Evolutionary conservation across 2,797 vertebrate species (phyloP).

Genomic region (Anguilla megastoma): DNA sequence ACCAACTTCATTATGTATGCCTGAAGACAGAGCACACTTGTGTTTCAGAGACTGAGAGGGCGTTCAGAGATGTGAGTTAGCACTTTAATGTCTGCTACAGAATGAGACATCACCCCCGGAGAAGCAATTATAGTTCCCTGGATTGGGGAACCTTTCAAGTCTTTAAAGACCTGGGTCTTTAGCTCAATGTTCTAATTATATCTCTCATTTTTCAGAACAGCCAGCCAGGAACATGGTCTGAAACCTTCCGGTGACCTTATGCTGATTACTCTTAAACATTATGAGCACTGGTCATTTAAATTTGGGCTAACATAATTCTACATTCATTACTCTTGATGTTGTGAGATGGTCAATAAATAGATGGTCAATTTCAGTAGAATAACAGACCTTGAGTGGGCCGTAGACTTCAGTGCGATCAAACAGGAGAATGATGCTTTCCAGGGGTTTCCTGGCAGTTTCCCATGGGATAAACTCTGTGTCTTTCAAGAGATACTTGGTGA

Average conservation of each 20-base stretch:
- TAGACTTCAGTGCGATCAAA: slow-evolving; percentile 76
- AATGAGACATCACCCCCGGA: neutral
- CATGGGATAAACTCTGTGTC: slow-evolving; percentile 69
- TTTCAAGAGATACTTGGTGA: slow-evolving; percentile 66
- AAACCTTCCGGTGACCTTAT: neutral
- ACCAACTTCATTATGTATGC: slow-evolving; percentile 77
- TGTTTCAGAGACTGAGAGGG: neutral
- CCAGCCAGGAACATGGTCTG: neutral
- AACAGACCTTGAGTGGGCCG: slow-evolving; percentile 70
- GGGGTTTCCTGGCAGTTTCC: slow-evolving; percentile 60
- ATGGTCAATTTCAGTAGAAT: neutral
- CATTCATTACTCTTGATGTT: neutral
- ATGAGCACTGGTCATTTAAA: neutral
- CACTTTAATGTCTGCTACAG: neutral
- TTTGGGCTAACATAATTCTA: neutral
- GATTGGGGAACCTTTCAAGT: neutral
- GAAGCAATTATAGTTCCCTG: neutral
- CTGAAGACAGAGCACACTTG: slow-evolving; percentile 59
- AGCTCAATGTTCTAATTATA: neutral
- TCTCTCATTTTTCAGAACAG: neutral
- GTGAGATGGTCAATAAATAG: neutral
- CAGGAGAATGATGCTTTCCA: slow-evolving; percentile 69
- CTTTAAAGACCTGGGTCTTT: neutral
- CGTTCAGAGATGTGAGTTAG: neutral
- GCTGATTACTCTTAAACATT: neutral